Evolutionary conservation across 2,888 invertebrate genomes (phyloP), one percentile per base, ranked within the genome.

Genomic region (Agrotis exclamationis): DNA sequence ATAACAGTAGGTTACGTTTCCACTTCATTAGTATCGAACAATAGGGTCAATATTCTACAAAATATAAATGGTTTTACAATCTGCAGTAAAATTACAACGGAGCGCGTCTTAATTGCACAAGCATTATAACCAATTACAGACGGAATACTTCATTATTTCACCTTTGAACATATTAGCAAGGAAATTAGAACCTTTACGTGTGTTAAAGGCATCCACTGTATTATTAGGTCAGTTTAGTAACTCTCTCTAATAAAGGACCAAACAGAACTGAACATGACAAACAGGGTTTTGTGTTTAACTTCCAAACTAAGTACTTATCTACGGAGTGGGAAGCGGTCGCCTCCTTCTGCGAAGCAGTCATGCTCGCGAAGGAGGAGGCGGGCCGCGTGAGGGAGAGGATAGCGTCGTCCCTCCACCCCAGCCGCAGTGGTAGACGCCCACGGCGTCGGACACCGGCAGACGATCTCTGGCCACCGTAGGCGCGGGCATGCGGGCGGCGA

Each of bases 121-220:
- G 76, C 66, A 76, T 76, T 76, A 70, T 62, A 76, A 66, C 68
- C 68, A 80, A 80, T 70, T 68, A 80, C 48, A 44, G 39, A 28
- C 59, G n/a, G 45, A 69, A 68, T 71, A 80, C 76, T 76, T 80
- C 80, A 72, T 79, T 76, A 81, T 67, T 66, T 76, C 65, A 47
- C 24, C 20, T 65, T 63, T 70, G 39, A 44, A 66, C 71, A 60
- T 66, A 72, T 80, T 76, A 80, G 66, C 81, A 50, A 67, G 65
- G 48, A 69, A 80, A 76, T 69, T 76, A 63, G 80, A 57, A 45
- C 73, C 56, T 22, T 45, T 47, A 48, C 59, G 51, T 63, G 47
- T 53, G 59, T 48, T 28, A 18, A 9, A 28, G 57, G 59, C 39
- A 24, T 53, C 68, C 59, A 48, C 44, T 57, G 45, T n/a, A 22